These are phyloP conservation scores for Pachypanchax playfairii DNA, from an alignment of 2,113 vertebrate genomes.

Conservation along the genomic window DNA sequence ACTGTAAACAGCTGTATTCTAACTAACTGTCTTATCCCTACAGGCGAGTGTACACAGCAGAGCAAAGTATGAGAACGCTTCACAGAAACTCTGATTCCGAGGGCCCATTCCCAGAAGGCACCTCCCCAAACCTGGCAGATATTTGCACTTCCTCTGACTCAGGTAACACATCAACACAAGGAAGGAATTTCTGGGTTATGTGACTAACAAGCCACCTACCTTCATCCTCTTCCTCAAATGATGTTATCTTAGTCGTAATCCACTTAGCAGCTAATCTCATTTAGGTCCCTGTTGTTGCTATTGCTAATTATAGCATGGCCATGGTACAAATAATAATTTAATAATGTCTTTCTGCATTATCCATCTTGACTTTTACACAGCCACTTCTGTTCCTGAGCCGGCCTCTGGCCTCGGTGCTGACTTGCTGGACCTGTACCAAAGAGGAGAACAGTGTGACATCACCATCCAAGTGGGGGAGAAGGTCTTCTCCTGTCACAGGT, in stretches of 20 bases:
- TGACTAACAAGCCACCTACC: constrained; percentile 12
- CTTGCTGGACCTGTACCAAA: constrained; percentile 84
- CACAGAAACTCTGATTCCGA: constrained; percentile 33
- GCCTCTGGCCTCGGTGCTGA: constrained; percentile 88
- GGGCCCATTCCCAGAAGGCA: background rate
- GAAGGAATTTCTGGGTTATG: constrained; percentile 27
- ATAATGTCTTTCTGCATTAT: constrained; percentile 9
- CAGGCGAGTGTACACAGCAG: constrained; percentile 75
- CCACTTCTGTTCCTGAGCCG: constrained; percentile 72
- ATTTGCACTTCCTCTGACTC: constrained; percentile 39
- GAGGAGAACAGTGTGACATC: constrained; percentile 84
- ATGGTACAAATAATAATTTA: background rate
- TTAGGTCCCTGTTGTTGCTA: constrained; percentile 26
- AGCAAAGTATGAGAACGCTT: constrained; percentile 48
- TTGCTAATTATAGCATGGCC: constrained; percentile 20
- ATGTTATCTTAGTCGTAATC: constrained; percentile 53
- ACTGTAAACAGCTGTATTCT: constrained; percentile 11
- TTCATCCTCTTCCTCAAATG: constrained; percentile 19
- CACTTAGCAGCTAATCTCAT: constrained; percentile 60
- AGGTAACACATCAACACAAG: constrained; percentile 61
- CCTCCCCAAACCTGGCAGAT: constrained; percentile 31
- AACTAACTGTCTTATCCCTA: constrained; percentile 41
- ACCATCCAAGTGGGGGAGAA: constrained; percentile 85
- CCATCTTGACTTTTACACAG: constrained; percentile 22
- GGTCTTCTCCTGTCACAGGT: constrained; percentile 91